These are phyloP conservation scores for Tragulus kanchil DNA, from an alignment of 2,113 vertebrate species.

Conservation along the genomic window DNA sequence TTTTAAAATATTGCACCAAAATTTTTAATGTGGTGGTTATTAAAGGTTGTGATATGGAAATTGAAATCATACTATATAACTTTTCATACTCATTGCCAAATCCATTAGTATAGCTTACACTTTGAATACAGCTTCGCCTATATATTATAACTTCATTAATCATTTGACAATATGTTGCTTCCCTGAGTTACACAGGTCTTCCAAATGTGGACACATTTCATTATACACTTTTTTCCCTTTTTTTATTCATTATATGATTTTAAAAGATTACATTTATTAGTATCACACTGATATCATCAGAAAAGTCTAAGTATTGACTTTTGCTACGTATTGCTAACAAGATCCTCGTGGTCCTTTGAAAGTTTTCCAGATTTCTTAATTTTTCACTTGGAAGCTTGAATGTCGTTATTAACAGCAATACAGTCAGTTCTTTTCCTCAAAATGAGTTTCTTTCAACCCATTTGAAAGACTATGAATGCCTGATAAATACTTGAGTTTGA, in stretches of 20 bases:
- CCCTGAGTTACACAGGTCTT: neutral
- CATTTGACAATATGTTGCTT: slow-evolving; percentile 31
- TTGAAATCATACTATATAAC: neutral
- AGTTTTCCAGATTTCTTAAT: slow-evolving; percentile 24
- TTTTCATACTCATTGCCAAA: neutral
- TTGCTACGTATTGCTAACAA: neutral
- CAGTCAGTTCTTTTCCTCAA: neutral
- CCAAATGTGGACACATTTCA: neutral
- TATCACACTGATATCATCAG: neutral
- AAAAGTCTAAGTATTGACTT: neutral
- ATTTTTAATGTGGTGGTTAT: neutral
- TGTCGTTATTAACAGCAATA: neutral
- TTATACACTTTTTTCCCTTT: neutral
- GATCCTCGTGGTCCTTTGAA: neutral
- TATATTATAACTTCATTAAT: neutral
- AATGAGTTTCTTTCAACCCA: neutral
- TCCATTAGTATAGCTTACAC: neutral
- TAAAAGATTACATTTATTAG: neutral
- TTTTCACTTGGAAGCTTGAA: neutral
- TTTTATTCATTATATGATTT: no score
- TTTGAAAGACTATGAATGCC: neutral
- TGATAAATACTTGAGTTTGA: neutral
- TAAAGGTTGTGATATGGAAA: slow-evolving; percentile 10
- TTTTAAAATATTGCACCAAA: neutral
- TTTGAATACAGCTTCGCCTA: neutral